Base-by-base conservation (phyloP, 1,140 invertebrate genomes). In the Apis laboriosa region DNA sequence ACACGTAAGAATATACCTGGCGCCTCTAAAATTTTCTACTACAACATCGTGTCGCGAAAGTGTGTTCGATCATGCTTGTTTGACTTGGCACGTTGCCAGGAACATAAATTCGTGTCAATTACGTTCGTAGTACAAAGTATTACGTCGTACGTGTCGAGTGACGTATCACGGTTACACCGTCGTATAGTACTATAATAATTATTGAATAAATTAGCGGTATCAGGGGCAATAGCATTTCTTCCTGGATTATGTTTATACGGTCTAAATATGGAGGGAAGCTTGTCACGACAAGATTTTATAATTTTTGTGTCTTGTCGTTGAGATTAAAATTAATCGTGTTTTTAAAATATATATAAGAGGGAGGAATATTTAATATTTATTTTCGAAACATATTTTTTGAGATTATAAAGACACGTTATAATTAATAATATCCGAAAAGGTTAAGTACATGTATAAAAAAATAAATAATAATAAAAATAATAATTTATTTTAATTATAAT, bases 31-130 rank as follows among this genome's bases (percentile, higher is more conserved):
- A 67, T 67, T 68, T 67, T 71, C 49, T 64, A 13, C 15, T 34
- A 19, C 12, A 60, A 64, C 75, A 51, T 15, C 53, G 21, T 11
- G 80, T 17, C 21, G 55, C 1, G 7, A 43, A 75, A 55, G 7
- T 70, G 64, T 60, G 17, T 43, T 73, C 34, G 15, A 13, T 75
- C 61, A 55, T 75, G 19, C 63, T 49, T 43, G 81, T 71, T 83
- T 83, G 49, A 84, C 21, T 81, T 84, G 83, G 83, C 83, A 9
- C 73, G 5, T 28, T 55, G 83, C 83, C 83, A 34, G 13, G 53
- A 8, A 51, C 51, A 70, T 84, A 81, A 84, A 84, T 84, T 81
- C 53, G 58, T 53, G 78, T 81, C 83, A 84, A 84, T 84, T 84
- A 84, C 67, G 61, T 68, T 80, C 61, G 82, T 53, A 5, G 55